A percentile compares a stretch with the other conserved stretches of the same genome.
Conservation (phyloP, 2,888 invertebrate genomes). For the Stenodema calcarata region DNA sequence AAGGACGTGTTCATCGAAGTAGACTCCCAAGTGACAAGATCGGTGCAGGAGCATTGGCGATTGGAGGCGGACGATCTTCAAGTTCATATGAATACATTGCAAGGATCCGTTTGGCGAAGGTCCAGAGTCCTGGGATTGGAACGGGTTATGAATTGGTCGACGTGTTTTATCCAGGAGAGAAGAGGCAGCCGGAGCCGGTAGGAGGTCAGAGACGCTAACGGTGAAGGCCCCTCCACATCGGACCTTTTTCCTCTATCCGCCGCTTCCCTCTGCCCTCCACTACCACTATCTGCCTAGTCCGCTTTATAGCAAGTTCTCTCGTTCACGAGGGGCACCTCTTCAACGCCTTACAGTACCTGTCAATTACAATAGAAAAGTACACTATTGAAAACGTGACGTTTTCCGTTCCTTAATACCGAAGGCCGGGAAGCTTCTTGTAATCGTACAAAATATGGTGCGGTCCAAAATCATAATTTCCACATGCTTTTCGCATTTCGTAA, state of each 20-base stretch:
- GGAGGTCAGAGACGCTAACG: slow-evolving; percentile 41
- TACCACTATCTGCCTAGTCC: background rate
- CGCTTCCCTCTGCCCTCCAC: background rate
- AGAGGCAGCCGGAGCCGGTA: slow-evolving; percentile 1
- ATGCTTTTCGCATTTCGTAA: no score
- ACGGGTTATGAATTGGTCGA: background rate
- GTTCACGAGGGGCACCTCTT: background rate
- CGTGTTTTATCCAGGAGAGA: slow-evolving; percentile 14
- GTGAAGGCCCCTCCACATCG: slow-evolving; percentile 13
- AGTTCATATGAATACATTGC: background rate
- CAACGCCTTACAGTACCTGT: background rate
- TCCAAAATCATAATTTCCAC: no score
- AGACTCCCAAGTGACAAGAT: no score
- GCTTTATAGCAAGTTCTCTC: slow-evolving; percentile 12
- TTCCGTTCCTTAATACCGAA: no score
- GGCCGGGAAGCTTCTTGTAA: no score
- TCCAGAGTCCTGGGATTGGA: background rate
- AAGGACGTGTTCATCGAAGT: no score
- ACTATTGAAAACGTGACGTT: no score
- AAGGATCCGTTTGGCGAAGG: background rate
- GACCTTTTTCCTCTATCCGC: background rate
- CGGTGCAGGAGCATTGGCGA: no score
- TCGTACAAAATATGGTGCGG: no score
- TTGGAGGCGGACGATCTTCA: no score
- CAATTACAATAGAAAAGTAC: no score